phyloP scores from a whole-genome alignment of 2,797 vertebrate genomes.

The Acridotheres tristis region DNA sequence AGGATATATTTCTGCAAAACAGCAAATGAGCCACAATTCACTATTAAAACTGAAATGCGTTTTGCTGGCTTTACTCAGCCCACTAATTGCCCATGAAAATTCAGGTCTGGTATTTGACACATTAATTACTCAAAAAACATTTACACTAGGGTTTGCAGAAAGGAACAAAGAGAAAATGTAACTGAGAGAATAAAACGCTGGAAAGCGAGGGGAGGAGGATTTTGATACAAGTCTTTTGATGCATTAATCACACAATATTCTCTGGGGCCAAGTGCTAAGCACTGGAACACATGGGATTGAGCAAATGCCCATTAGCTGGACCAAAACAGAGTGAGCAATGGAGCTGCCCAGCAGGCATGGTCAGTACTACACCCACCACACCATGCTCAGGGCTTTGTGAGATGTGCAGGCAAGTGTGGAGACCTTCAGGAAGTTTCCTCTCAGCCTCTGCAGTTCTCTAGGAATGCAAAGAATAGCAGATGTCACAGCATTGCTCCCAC shows the following conservation, averaged over 20 bases:
- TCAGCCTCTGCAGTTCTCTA: neutral
- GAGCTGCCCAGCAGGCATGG: neutral
- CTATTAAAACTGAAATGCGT: conserved; percentile 45
- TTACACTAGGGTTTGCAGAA: conserved; percentile 62
- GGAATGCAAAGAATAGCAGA: neutral
- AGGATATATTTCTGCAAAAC: conserved; percentile 40
- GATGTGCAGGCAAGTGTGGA: neutral
- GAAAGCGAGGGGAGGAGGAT: neutral
- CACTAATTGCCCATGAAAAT: conserved; percentile 71
- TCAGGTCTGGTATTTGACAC: conserved; percentile 65
- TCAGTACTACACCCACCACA: neutral
- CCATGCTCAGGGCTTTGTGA: neutral
- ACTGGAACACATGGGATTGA: neutral
- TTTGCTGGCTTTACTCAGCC: conserved; percentile 61
- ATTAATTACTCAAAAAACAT: conserved; percentile 70
- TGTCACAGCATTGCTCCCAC: neutral
- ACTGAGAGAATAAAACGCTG: conserved; percentile 48
- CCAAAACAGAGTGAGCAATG: neutral
- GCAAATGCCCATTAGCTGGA: neutral
- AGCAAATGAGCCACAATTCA: conserved; percentile 52
- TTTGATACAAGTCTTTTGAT: conserved; percentile 29
- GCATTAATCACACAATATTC: neutral
- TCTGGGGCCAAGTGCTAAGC: neutral
- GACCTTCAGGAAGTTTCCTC: neutral
- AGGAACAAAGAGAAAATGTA: conserved; percentile 57